Conservation (phyloP, 2,113 vertebrate species). For the Nesoenas mayeri region DNA sequence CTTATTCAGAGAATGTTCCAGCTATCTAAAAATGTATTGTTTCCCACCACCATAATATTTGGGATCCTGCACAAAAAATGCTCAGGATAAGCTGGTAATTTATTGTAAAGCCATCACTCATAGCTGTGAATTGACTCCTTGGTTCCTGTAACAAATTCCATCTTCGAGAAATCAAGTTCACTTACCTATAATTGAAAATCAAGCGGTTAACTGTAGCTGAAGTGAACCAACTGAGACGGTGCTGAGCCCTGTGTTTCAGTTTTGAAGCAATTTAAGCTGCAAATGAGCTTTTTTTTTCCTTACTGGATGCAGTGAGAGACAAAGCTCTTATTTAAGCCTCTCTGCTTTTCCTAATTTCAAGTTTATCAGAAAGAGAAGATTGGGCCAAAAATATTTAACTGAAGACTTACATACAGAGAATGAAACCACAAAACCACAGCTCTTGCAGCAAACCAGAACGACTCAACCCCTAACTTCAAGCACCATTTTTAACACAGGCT, state of each 20-base stretch:
- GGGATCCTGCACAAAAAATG: not conserved
- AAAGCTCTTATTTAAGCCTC: not conserved
- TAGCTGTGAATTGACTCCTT: not conserved
- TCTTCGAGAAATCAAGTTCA: slow-evolving; percentile 2
- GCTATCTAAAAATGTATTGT: not conserved
- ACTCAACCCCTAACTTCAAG: accelerated
- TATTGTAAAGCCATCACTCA: not conserved
- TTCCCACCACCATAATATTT: not conserved
- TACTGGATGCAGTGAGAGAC: not conserved
- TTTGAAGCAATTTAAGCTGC: not conserved
- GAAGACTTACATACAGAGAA: not conserved
- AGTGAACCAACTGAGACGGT: not conserved
- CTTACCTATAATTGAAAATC: slow-evolving; percentile 1
- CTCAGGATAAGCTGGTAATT: not conserved
- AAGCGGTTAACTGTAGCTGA: not conserved
- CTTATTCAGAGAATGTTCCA: not conserved
- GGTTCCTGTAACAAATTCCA: not conserved
- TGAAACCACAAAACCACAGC: accelerated
- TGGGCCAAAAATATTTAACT: not conserved
- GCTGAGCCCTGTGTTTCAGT: not conserved
- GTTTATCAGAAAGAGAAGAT: not conserved
- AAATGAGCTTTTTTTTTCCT: not conserved
- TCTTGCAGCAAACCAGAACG: not conserved
- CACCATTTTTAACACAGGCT: not conserved
- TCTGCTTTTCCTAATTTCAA: not conserved